These are phyloP conservation scores for Orthonyx spaldingii DNA, from an alignment of 2,113 vertebrate genomes.

Conservation along the genomic window DNA sequence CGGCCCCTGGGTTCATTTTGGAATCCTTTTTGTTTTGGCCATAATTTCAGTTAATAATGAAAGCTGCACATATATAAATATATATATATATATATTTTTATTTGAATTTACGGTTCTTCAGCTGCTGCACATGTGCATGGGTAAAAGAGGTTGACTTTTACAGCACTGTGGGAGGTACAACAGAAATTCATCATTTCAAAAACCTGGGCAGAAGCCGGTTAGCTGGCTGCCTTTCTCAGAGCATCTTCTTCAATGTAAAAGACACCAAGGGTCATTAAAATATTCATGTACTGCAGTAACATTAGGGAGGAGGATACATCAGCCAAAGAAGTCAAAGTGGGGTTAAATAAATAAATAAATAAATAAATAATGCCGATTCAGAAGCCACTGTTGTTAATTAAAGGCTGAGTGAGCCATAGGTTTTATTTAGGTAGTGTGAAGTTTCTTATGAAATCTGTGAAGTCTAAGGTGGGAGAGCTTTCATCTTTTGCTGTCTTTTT, in stretches of 20 bases:
- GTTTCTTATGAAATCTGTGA: neutral
- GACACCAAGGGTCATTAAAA: neutral
- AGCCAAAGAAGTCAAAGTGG: neutral
- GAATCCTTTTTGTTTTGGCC: neutral
- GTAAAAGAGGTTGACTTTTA: neutral
- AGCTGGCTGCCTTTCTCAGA: neutral
- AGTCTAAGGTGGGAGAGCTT: neutral
- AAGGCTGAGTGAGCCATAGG: neutral
- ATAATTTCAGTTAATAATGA: neutral
- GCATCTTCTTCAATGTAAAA: neutral
- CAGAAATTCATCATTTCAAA: neutral
- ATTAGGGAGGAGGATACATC: neutral
- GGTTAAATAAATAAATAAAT: conserved; percentile 33
- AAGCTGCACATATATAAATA: neutral
- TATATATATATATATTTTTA: neutral
- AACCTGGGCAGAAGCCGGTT: neutral
- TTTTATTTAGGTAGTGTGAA: neutral
- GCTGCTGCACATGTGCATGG: neutral
- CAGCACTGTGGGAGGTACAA: neutral
- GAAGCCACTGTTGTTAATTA: neutral
- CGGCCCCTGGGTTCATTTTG: neutral
- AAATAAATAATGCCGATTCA: neutral
- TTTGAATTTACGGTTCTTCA: neutral
- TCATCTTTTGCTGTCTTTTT: neutral
- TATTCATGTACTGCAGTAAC: neutral